These are phyloP conservation scores for Vanessa atalanta DNA, from an alignment of 1,140 invertebrate species.

Conservation along the genomic window DNA sequence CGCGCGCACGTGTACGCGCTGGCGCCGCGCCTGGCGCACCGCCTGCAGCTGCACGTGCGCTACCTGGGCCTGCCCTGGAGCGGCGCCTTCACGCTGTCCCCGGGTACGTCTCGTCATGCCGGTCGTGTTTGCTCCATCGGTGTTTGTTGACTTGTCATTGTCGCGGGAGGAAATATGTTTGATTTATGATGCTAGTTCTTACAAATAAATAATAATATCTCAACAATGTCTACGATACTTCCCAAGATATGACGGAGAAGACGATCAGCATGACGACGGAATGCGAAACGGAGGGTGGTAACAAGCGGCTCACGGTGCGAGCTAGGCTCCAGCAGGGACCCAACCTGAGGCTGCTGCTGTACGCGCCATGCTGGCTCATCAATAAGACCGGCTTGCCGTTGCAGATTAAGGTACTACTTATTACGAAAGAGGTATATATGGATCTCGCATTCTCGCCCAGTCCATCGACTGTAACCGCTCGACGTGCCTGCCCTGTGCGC, in stretches of 20 bases:
- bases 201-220: neutral
- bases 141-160: too few relatives aligned
- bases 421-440: too few relatives aligned
- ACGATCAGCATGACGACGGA: constrained; percentile 85
- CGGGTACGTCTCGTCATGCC: constrained; percentile 71
- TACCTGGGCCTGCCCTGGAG: constrained; percentile 87
- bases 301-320: constrained; percentile 85
- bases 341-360: constrained; percentile 85
- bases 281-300: constrained; percentile 83
- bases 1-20: constrained; percentile 85
- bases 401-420: constrained; percentile 85
- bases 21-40: constrained; percentile 82
- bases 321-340: constrained; percentile 84
- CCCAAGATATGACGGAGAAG: constrained; percentile 62
- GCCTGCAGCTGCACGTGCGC: constrained; percentile 84
- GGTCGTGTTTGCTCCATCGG: too few relatives aligned
- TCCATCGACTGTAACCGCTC: too few relatives aligned
- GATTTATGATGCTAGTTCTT: neutral
- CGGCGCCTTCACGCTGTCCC: constrained; percentile 85
- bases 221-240: neutral
- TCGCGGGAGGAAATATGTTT: too few relatives aligned
- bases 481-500: neutral
- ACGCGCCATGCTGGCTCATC: constrained; percentile 94
- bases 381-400: constrained; percentile 92
- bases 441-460: too few relatives aligned